Conservation (phyloP, 2,888 invertebrate species). For the Dastarcus helophoroides region DNA sequence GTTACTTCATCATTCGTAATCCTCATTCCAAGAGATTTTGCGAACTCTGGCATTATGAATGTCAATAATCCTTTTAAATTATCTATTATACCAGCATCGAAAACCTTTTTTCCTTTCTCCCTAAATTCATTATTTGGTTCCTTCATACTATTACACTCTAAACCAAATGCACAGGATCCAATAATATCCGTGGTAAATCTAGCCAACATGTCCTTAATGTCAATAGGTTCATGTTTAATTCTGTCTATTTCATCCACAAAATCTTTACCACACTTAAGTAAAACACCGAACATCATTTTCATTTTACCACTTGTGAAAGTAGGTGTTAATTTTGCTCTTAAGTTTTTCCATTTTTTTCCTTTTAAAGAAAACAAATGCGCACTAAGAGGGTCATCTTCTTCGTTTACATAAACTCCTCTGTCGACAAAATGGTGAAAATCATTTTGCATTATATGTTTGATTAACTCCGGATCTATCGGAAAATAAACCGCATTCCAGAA, state of each 20-base stretch:
- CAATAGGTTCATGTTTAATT: constrained; percentile 2
- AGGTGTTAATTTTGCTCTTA: constrained; percentile 30
- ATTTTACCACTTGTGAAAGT: constrained; percentile 35
- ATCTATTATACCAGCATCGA: constrained; percentile 8
- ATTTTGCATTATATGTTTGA: constrained; percentile 7
- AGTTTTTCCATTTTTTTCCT: constrained; percentile 30
- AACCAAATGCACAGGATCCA: constrained; percentile 14
- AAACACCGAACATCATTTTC: constrained; percentile 27
- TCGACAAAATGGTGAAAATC: constrained; percentile 10
- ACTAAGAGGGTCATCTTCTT: constrained; percentile 7
- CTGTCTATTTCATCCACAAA: constrained; percentile 11
- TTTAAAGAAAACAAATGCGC: constrained; percentile 13
- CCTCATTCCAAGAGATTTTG: constrained; percentile 3
- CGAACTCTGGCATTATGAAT: constrained; percentile 4
- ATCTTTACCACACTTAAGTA: constrained; percentile 21
- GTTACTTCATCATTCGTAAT: not conserved
- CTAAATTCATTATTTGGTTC: constrained; percentile 12
- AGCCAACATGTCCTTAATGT: constrained; percentile 7
- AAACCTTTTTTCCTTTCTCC: constrained; percentile 9
- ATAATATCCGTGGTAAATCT: constrained; percentile 14
- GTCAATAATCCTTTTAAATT: constrained; percentile 7
- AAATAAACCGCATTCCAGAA: constrained; percentile 5
- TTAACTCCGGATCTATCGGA: constrained; percentile 7
- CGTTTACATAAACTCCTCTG: constrained; percentile 7
- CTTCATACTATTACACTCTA: constrained; percentile 14